Base-by-base conservation (phyloP, 2,113 vertebrate species). In the Macaca fascicularis region DNA sequence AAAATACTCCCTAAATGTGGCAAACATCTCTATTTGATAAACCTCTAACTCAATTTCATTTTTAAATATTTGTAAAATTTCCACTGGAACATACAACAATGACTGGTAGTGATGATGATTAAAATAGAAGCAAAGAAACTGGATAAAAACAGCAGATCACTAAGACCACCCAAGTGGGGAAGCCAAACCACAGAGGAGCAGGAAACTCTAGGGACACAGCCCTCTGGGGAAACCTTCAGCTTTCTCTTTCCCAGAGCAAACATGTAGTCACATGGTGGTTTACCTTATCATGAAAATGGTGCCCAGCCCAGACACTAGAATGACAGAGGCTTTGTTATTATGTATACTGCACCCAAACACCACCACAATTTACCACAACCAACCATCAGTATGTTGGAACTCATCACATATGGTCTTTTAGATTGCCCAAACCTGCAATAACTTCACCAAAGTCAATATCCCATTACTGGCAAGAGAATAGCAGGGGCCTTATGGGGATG, bases 11-110 rank as follows among this genome's bases (percentile, higher is more conserved):
- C 79, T 76, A 92, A 83, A 52, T 78, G 50, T 57, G 13, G 78
- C 93, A 89, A 61, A 76, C 83, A 40, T 89, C 40, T 76, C 93
- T 80, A 83, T 87, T 84, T 88, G 95, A 97, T 89, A 95, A 94
- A 84, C 83, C 59, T 94, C 93, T 95, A 93, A 92, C 72, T 91
- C 89, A 48, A 90, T 88, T 88, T 97, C 64, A 89, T 96, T 96
- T 93, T 95, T 92, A 94, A 96, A 93, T 95, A 96, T 97, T 92
- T 97, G 87, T 87, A 95, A 81, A 97, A 94, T 94, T 95, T 98
- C 97, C 57, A 69, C 90, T 43, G 84, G 93, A 92, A 93, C 64
- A 84, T 27, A 52, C 79, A 95, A 59, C 72, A 38, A 40, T 69
- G 75, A 88, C 85, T 80, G 61, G 95, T 52, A 38, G 92, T 81